phyloP scores from a whole-genome alignment of 2,888 invertebrate species.

The Lasioglossum vierecki region DNA sequence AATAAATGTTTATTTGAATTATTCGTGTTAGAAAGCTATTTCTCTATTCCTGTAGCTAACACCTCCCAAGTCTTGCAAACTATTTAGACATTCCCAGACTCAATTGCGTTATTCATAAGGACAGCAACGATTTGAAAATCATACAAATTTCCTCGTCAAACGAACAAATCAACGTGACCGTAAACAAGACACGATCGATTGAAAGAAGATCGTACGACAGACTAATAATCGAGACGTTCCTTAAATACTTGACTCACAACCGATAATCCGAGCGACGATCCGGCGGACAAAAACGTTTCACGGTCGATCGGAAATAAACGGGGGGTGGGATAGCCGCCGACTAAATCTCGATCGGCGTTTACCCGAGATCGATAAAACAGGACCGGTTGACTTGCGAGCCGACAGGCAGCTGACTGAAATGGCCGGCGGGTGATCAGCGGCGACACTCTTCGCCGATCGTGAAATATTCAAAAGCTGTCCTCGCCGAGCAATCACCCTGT shows the following conservation, averaged over 20 bases:
- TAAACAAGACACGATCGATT: not conserved
- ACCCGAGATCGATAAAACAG: not conserved
- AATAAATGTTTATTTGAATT: not conserved
- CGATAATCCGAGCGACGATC: not conserved
- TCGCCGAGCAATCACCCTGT: conserved; percentile 45
- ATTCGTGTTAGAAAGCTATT: not conserved
- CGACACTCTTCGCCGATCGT: conserved; percentile 35
- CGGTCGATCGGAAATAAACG: not conserved
- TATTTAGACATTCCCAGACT: not conserved
- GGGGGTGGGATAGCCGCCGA: not conserved
- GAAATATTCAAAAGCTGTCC: conserved; percentile 66
- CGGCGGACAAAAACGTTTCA: not conserved
- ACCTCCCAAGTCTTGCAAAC: not conserved
- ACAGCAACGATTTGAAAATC: not conserved
- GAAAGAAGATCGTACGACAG: not conserved
- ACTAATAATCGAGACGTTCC: conserved; percentile 2
- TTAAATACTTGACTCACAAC: not conserved
- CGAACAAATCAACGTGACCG: not conserved
- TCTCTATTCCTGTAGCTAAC: not conserved
- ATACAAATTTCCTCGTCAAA: not conserved
- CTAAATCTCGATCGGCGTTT: not conserved
- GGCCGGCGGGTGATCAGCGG: not conserved
- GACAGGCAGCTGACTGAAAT: not conserved
- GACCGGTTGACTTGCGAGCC: not conserved
- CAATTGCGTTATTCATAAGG: not conserved